phyloP scores from a whole-genome alignment of 2,113 vertebrate species.

The Macquaria ambigua region DNA sequence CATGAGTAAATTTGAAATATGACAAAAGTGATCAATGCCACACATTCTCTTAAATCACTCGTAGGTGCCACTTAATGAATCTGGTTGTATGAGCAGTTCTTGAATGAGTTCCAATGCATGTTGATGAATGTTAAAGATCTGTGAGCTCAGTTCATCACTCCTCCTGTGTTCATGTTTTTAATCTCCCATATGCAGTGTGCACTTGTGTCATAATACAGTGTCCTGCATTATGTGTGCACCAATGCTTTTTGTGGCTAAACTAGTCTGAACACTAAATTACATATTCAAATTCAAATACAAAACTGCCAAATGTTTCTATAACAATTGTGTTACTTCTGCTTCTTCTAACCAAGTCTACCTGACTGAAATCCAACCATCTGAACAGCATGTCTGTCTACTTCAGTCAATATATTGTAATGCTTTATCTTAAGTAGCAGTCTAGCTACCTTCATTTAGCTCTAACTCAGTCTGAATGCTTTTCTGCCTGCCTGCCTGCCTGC shows the following conservation, averaged over 20 bases:
- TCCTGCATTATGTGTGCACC: too few species aligned
- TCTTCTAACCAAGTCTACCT: not conserved
- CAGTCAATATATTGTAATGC: not conserved
- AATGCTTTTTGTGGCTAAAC: not conserved
- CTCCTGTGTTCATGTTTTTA: not conserved
- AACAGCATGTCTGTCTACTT: not conserved
- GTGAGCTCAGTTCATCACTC: not conserved
- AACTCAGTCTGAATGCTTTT: conserved; percentile 10
- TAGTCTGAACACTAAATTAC: not conserved
- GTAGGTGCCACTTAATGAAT: too few species aligned
- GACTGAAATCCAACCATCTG: not conserved
- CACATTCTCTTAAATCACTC: too few species aligned
- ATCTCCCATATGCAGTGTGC: not conserved
- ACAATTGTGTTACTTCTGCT: not conserved
- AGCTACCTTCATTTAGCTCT: not conserved
- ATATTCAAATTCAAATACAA: not conserved
- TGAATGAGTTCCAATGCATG: not conserved
- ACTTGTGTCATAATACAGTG: too few species aligned
- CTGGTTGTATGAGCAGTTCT: too few species aligned
- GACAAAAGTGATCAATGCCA: too few species aligned
- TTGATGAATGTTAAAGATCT: too few species aligned
- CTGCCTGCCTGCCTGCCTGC: not conserved
- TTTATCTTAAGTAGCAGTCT: not conserved
- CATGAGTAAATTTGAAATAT: too few species aligned
- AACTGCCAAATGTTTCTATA: not conserved